These are phyloP conservation scores for Typhlichthys eigenmanni DNA, from an alignment of 2,797 vertebrate species.

Conservation along the genomic window DNA sequence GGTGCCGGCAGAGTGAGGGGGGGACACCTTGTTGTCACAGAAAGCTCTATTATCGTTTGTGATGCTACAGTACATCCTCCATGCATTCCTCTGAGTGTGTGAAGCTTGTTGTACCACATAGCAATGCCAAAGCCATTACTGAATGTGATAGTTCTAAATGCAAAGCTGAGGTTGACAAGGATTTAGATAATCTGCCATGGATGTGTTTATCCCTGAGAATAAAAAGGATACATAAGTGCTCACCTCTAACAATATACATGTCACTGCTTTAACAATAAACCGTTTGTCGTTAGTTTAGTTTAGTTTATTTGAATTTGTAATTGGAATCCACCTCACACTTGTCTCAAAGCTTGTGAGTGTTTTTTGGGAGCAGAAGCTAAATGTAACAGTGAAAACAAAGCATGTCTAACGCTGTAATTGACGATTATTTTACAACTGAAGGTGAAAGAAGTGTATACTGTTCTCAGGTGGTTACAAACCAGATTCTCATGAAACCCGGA, in stretches of 20 bases:
- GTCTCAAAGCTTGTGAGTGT: too few relatives aligned
- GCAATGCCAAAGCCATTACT: slow-evolving; percentile 6
- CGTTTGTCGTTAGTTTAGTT: too few relatives aligned
- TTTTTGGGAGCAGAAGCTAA: too few relatives aligned
- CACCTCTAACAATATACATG: too few relatives aligned
- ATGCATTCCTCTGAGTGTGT: slow-evolving; percentile 19
- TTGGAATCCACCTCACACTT: too few relatives aligned
- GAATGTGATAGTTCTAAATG: slow-evolving; percentile 17
- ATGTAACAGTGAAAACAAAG: too few relatives aligned
- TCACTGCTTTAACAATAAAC: too few relatives aligned
- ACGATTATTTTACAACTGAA: too few relatives aligned
- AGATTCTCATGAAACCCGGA: neutral
- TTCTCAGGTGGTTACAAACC: neutral
- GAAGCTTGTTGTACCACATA: slow-evolving; percentile 18
- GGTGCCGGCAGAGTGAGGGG: slow-evolving; percentile 30
- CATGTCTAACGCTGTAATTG: too few relatives aligned
- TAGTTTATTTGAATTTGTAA: too few relatives aligned
- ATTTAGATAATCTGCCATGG: neutral
- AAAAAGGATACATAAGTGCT: too few relatives aligned
- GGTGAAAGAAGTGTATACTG: too few relatives aligned
- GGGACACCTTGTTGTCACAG: neutral
- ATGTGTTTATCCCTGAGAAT: neutral
- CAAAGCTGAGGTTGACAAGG: slow-evolving; percentile 16
- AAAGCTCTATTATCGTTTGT: slow-evolving; percentile 21
- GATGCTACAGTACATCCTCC: slow-evolving; percentile 24